Conservation (phyloP, 2,797 vertebrate species). For the Oreonectes daqikongensis region DNA sequence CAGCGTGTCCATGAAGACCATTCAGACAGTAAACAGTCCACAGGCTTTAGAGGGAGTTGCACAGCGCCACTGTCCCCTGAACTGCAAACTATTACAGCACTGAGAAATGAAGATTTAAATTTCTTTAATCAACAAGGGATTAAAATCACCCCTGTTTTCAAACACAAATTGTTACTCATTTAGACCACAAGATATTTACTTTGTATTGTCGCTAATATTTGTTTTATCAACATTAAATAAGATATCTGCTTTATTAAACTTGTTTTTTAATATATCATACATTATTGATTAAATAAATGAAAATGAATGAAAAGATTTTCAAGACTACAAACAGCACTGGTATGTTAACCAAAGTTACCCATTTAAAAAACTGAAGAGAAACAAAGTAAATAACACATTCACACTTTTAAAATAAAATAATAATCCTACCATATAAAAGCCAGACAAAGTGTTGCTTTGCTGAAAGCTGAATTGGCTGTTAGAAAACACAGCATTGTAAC, state of each 20-base stretch:
- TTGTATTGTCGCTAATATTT: too few species aligned
- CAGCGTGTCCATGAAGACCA: constrained; percentile 91
- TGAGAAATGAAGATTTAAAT: not conserved
- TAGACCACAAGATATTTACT: too few species aligned
- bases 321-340: not conserved
- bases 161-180: too few species aligned
- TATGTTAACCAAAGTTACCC: not conserved
- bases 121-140: not conserved
- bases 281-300: too few species aligned
- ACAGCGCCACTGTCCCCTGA: constrained; percentile 40
- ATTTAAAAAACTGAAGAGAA: not conserved
- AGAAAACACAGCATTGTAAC: constrained; percentile 10
- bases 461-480: constrained; percentile 1
- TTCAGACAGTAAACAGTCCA: constrained; percentile 81
- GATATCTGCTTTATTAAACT: too few species aligned
- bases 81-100: constrained; percentile 4
- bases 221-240: too few species aligned
- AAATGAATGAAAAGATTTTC: not conserved
- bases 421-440: constrained; percentile 27
- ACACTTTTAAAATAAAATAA: not conserved
- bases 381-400: not conserved
- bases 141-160: not conserved
- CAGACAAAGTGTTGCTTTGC: not conserved
- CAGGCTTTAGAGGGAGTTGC: constrained; percentile 45
- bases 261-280: too few species aligned